Conservation (phyloP, 2,888 invertebrate genomes). For the Sesia bembeciformis region DNA sequence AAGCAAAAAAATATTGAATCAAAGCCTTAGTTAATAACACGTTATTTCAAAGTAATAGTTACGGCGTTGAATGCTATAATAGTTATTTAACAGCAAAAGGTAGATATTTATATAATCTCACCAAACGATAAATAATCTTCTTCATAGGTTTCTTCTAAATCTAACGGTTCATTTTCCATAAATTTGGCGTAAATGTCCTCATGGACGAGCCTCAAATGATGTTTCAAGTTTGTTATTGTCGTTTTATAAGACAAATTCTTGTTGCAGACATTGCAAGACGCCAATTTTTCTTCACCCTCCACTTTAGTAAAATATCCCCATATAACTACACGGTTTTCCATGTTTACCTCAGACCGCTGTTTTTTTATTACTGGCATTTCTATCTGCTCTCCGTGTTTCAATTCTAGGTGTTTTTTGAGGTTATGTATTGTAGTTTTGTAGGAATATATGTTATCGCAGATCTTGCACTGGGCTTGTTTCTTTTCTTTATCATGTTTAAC, state of each 20-base stretch:
- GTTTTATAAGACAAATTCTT: slow-evolving; percentile 9
- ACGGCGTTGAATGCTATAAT: too few species aligned
- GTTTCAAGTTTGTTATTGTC: slow-evolving; percentile 8
- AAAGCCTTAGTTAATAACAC: too few species aligned
- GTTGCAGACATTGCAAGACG: slow-evolving; percentile 6
- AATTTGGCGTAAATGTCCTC: too few species aligned
- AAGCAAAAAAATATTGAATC: too few species aligned
- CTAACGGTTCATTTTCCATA: too few species aligned
- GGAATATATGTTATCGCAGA: not conserved
- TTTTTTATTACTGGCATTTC: not conserved
- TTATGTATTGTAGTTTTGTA: not conserved
- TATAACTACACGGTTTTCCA: not conserved
- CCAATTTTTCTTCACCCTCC: not conserved
- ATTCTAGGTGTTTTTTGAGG: not conserved
- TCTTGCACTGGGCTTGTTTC: not conserved
- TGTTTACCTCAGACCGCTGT: not conserved
- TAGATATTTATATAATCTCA: too few species aligned
- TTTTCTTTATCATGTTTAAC: not conserved
- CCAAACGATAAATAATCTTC: not conserved
- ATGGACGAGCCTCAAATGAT: not conserved
- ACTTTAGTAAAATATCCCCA: not conserved
- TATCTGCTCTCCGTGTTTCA: not conserved
- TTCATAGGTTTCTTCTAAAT: not conserved
- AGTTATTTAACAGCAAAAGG: too few species aligned
- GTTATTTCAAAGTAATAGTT: too few species aligned